phyloP scores from a whole-genome alignment of 1,140 invertebrate species.

The Octopus sinensis region DNA sequence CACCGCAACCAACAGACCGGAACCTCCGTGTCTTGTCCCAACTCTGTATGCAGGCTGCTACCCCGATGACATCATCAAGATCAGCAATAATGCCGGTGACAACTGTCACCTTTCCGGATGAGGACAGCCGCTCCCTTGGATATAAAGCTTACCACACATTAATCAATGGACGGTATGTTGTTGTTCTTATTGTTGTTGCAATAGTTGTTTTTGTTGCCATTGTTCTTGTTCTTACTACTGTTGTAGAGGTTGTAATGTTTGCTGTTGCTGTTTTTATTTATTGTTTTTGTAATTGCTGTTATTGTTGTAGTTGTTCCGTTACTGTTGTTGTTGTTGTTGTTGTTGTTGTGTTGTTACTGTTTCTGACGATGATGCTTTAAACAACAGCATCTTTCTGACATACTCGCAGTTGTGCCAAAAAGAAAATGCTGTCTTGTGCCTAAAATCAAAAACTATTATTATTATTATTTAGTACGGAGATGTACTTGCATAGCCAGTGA shows the following conservation, averaged over 20 bases:
- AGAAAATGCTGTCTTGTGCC: no score
- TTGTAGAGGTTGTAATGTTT: not conserved
- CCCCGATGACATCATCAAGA: no score
- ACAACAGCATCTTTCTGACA: no score
- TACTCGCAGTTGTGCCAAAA: no score
- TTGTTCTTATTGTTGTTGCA: not conserved
- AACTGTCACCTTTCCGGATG: not conserved
- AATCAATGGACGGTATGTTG: not conserved
- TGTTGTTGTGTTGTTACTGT: no score
- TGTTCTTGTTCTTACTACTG: no score
- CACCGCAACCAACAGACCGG: not conserved
- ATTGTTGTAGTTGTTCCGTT: not conserved
- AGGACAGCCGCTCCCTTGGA: not conserved
- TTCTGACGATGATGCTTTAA: no score
- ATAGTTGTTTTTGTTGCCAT: not conserved
- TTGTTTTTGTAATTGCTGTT: not conserved
- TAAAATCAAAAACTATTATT: no score
- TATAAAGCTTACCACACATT: not conserved
- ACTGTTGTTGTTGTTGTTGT: no score
- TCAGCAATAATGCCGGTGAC: not conserved
- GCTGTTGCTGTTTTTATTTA: not conserved
- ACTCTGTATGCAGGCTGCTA: not conserved
- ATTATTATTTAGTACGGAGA: no score
- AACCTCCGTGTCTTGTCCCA: not conserved
- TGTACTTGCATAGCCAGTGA: no score